Conservation (phyloP, 2,888 invertebrate species). For the Oxytorus armatus region DNA sequence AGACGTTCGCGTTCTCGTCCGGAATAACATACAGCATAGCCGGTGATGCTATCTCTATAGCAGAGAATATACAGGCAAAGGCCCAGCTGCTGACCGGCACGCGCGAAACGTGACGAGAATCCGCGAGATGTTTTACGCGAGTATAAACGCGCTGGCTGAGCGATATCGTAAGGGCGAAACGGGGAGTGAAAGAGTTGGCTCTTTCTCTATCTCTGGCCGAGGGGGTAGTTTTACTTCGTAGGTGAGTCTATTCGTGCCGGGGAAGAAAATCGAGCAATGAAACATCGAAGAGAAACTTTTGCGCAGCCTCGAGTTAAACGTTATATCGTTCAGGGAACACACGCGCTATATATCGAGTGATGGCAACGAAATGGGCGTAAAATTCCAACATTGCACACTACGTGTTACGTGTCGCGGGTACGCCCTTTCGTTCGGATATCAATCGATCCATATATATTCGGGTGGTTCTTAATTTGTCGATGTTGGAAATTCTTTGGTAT, state of each 20-base stretch:
- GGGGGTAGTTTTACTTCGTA: conserved; percentile 20
- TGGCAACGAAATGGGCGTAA: background rate
- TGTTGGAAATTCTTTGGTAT: too few species aligned
- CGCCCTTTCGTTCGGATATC: too few species aligned
- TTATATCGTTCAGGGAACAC: conserved; percentile 22
- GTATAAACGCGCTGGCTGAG: conserved; percentile 35
- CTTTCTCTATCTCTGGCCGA: background rate
- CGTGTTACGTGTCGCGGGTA: too few species aligned
- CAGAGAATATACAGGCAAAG: conserved; percentile 35
- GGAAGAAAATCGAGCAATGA: conserved; percentile 37
- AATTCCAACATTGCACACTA: too few species aligned
- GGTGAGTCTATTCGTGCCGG: background rate
- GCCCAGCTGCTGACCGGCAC: conserved; percentile 70
- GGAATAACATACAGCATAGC: conserved; percentile 41
- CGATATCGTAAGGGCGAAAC: conserved; percentile 28
- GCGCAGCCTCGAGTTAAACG: conserved; percentile 49
- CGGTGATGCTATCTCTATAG: conserved; percentile 31
- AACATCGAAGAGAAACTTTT: conserved; percentile 47
- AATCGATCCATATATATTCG: background rate
- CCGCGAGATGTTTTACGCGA: conserved; percentile 48
- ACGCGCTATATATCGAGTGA: background rate
- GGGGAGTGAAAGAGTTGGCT: conserved; percentile 50
- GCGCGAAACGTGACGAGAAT: conserved; percentile 77
- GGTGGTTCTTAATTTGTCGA: too few species aligned
- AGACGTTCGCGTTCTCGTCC: conserved; percentile 43